Conservation (phyloP, 2,888 invertebrate genomes). For the Drosophila aldrichi region DNA sequence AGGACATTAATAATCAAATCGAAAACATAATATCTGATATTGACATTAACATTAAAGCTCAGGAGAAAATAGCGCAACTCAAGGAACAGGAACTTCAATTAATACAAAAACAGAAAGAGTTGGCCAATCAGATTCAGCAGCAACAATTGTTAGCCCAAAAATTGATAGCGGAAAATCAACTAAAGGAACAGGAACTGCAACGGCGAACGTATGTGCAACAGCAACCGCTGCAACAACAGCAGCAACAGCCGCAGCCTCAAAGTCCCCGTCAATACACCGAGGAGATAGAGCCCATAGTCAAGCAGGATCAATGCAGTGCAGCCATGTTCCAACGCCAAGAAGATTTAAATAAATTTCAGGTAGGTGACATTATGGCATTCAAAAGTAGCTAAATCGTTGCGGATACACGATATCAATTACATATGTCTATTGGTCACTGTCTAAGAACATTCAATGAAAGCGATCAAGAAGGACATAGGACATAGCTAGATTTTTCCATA, state of each 20-base stretch:
- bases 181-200: constrained; percentile 59
- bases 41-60: constrained; percentile 87
- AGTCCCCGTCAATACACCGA: neutral
- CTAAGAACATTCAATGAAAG: neutral
- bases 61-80: constrained; percentile 80
- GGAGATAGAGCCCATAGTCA: neutral
- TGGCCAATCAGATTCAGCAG: constrained; percentile 71
- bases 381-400: neutral
- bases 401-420: too few relatives aligned
- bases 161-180: constrained; percentile 62
- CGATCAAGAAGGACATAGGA: neutral
- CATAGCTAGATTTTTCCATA: too few relatives aligned
- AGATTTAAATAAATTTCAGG: constrained; percentile 3
- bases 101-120: constrained; percentile 71
- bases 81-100: constrained; percentile 73
- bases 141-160: constrained; percentile 71
- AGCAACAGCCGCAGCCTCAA: constrained; percentile 37
- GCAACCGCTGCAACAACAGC: constrained; percentile 33
- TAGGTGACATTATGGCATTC: neutral
- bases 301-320: constrained; percentile 2
- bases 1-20: constrained; percentile 84
- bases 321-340: constrained; percentile 1
- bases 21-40: constrained; percentile 88
- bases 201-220: constrained; percentile 38
- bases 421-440: neutral